Percentiles rank a stretch among this genome's conserved stretches.
Evolutionary conservation across 2,888 invertebrate species (phyloP).

Genomic region (Drosophila atripex): DNA sequence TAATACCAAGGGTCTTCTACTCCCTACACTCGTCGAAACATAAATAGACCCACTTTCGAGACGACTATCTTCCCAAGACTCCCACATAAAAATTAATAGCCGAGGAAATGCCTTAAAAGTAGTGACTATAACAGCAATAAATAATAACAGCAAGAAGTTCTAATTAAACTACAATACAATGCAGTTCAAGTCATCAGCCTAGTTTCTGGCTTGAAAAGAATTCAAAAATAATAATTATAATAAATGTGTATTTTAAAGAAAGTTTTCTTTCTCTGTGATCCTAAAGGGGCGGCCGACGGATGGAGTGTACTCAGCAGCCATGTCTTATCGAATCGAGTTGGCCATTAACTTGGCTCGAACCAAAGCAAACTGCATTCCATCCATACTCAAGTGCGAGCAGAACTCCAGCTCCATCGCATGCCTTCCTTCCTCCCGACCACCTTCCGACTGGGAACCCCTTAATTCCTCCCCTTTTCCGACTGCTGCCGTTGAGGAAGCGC

Average conservation of each 20-base stretch:
- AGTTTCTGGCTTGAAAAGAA: constrained; percentile 31
- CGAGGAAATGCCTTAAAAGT: constrained; percentile 9
- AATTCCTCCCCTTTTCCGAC: constrained; percentile 1
- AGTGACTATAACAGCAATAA: constrained; percentile 33
- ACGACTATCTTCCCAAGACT: constrained; percentile 7
- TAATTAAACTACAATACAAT: constrained; percentile 55
- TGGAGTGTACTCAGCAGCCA: constrained; percentile 55
- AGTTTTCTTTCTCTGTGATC: constrained; percentile 3
- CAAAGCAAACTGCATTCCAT: constrained; percentile 60
- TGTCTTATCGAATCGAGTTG: constrained; percentile 69
- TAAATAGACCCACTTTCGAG: not conserved
- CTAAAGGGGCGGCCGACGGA: constrained; percentile 3
- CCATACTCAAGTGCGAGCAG: constrained; percentile 54
- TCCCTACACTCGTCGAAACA: constrained; percentile 1
- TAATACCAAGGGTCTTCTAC: not conserved
- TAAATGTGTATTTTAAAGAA: not conserved
- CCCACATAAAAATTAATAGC: constrained; percentile 31
- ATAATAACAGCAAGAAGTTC: constrained; percentile 47
- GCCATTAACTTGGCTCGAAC: constrained; percentile 62
- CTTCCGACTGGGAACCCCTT: not conserved
- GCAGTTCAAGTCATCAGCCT: constrained; percentile 58
- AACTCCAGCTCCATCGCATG: constrained; percentile 20
- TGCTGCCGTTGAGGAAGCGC: constrained; percentile 48
- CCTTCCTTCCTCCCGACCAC: not conserved
- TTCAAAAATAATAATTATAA: too few species aligned